Evolutionary conservation across 2,113 vertebrate species (phyloP).

Genomic region (Rhegmatorhina hoffmannsi): DNA sequence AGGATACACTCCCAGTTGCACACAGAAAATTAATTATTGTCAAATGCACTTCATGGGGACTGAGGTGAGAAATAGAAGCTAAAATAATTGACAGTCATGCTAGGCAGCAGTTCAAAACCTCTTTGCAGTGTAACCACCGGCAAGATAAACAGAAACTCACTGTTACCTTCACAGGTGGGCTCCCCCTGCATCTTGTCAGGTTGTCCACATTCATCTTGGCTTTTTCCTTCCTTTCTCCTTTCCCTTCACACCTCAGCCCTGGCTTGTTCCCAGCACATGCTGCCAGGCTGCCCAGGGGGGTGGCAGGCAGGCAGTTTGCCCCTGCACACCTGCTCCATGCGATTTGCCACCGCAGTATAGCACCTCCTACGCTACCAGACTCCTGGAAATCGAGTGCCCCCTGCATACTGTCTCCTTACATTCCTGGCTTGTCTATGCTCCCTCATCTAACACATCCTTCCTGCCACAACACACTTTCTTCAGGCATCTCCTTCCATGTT

Average conservation of each 20-base stretch:
- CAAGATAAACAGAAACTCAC: constrained; percentile 16
- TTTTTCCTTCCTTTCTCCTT: background rate
- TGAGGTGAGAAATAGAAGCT: constrained; percentile 43
- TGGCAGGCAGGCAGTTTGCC: background rate
- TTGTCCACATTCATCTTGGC: background rate
- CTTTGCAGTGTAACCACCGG: background rate
- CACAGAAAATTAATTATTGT: constrained; percentile 58
- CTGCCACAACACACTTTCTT: background rate
- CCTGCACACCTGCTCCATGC: constrained; percentile 45
- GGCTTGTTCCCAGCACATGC: background rate
- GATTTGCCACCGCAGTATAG: background rate
- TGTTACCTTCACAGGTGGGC: constrained; percentile 15
- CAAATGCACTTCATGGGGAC: constrained; percentile 26
- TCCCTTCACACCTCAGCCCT: background rate
- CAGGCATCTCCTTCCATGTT: background rate
- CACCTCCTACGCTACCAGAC: constrained; percentile 7
- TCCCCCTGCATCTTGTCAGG: background rate
- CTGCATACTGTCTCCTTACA: background rate
- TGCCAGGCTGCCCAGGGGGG: constrained; percentile 1
- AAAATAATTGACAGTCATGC: constrained; percentile 21
- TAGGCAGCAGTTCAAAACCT: constrained; percentile 41
- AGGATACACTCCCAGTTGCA: constrained; percentile 33
- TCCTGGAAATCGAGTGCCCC: background rate
- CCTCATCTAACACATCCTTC: constrained; percentile 1
- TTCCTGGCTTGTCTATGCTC: background rate